Base-by-base conservation (phyloP, 2,797 vertebrate genomes). In the Pseudochaenichthys georgianus region DNA sequence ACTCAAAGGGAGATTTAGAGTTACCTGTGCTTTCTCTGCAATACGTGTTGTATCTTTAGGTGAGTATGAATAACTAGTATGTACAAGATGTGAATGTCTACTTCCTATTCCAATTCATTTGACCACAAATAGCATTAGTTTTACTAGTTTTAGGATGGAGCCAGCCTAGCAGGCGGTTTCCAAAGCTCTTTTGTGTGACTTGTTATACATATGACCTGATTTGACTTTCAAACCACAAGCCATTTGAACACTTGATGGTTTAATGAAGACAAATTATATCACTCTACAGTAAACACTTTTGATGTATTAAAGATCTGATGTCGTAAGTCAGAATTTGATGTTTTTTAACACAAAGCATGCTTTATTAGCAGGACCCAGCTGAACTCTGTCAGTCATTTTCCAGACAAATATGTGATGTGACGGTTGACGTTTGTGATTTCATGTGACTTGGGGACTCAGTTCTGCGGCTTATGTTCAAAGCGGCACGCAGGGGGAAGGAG, bases 391-490 rank as follows among this genome's bases (percentile, higher is more conserved):
- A 80, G 60, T 82, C 57, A 43, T 62, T 87, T 77, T 73, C 70
- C 59, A 77, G 80, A 84, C 73, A 77, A 77, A 86, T 77, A 89
- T 87, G 78, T 63, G 70, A 88, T 78, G 80, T 91, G 90, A 89
- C 62, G 64, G 70, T 72, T 88, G 85, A 84, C 51, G 87, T 83
- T 87, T 86, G 75, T 86, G 83, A 85, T 85, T 90, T 87, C 31
- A 46, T 80, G 81, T 82, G 82, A 90, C 88, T 86, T 65, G 68
- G 73, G 80, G 81, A 91, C 81, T 76, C 59, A 9, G 77, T 77
- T 69, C 42, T 77, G 71, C 2, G 8, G 66, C 77, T 68, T 74
- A 76, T 28, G 84, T 89, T 89, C 78, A 88, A 88, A 86, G 77
- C 78, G 75, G 74, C 83, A 78, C 65, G 70, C 38, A 17, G 53